Evolutionary conservation across 2,888 invertebrate genomes (phyloP).

Genomic region (Erynnis tages): DNA sequence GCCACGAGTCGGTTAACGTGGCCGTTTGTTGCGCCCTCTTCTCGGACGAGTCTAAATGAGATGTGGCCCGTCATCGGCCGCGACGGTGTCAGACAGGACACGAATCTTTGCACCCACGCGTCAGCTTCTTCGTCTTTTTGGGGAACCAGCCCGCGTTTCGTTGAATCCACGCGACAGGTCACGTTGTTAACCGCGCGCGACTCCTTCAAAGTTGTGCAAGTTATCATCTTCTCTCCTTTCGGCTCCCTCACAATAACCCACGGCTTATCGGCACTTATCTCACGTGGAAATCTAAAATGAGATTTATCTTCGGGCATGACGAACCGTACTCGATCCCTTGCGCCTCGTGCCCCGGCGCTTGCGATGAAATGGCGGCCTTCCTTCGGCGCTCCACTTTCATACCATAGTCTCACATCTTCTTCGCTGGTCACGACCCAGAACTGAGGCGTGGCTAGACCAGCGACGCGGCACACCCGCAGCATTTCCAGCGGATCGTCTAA

Average conservation of each 20-base stretch:
- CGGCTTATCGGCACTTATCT: conserved; percentile 87
- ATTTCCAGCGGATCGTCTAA: conserved; percentile 90
- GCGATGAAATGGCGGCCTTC: conserved; percentile 86
- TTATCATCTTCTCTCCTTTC: conserved; percentile 88
- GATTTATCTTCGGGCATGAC: conserved; percentile 84
- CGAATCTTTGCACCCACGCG: conserved; percentile 87
- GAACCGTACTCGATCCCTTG: conserved; percentile 86
- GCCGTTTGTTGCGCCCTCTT: conserved; percentile 74
- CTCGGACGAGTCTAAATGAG: conserved; percentile 87
- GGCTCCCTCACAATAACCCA: conserved; percentile 91
- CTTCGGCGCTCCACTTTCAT: conserved; percentile 83
- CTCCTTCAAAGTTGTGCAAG: conserved; percentile 91
- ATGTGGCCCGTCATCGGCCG: conserved; percentile 89
- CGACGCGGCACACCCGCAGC: conserved; percentile 85
- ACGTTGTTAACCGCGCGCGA: conserved; percentile 90
- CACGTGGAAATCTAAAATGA: conserved; percentile 85
- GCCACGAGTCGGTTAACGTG: conserved; percentile 61
- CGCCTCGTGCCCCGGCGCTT: conserved; percentile 88
- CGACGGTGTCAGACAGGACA: conserved; percentile 83
- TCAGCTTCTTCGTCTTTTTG: conserved; percentile 85
- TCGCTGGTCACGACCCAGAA: conserved; percentile 85
- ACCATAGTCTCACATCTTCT: conserved; percentile 85
- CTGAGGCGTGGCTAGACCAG: conserved; percentile 85
- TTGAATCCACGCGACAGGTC: conserved; percentile 86
- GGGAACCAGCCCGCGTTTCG: conserved; percentile 85